Evolutionary conservation across 2,888 invertebrate species (phyloP), one percentile per base, ranked within the genome.

Genomic region (Eubasilissa splendida): DNA sequence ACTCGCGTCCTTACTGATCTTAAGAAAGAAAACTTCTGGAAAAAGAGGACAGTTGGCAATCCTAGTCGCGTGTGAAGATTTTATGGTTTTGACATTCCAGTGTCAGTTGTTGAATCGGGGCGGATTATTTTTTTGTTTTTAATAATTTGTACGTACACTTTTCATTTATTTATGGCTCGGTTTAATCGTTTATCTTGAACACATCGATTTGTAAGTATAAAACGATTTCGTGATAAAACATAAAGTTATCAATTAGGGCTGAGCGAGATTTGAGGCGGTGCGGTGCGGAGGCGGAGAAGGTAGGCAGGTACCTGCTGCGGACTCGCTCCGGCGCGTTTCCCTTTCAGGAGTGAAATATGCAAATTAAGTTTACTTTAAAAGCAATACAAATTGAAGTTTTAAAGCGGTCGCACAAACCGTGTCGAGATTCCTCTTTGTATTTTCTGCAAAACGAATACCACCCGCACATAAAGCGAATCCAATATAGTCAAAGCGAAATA

Each of bases 341-440:
- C 56, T 71, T 71, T 71, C 53, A 71, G 42, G 31, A 56, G 56
- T 33, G 12, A 56, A 73, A 56, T 73, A 73, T 73, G 71, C 71
- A 73, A 73, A 73, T 73, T 56, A 73, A 56, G 71, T 73, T 73
- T 73, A 73, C 71, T 73, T 73, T 73, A 56, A 73, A 73, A 73
- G 71, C 71, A 73, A 73, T 73, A 58, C 71, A 73, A 73, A 73
- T 73, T 73, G 56, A 73, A 73, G 71, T 73, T 73, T 73, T 73
- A 56, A 73, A 73, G 50, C 71, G 58, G 58, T 33, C 56, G 22
- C 22, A 10, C 65, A 33, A 71, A 10, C 71, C 71, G 71, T 71
- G 71, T 54, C 71, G 71, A 56, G n/a, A 73, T 73, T 73, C 33
- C 54, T 33, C 58, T 73, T 73, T 73, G 71, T 58, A 33, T 70